Evolutionary conservation across 1,140 invertebrate species (phyloP).

Genomic region (Lethrus apterus): DNA sequence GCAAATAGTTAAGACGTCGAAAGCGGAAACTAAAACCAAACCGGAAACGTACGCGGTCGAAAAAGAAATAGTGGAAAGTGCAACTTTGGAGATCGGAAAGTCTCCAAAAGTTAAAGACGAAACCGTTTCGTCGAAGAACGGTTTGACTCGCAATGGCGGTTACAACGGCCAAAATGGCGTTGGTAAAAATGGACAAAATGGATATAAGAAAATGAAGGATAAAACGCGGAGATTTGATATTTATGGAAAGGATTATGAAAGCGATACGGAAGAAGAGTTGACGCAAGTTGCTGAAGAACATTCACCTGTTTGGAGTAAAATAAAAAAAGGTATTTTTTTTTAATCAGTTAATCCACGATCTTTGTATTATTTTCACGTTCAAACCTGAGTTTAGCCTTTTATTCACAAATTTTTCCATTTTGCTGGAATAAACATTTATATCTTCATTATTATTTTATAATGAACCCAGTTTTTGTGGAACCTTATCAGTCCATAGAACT

Average conservation of each 20-base stretch:
- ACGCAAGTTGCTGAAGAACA: constrained; percentile 27
- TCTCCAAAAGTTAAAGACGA: too few species aligned
- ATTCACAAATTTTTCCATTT: too few species aligned
- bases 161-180: constrained; percentile 20
- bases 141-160: too few species aligned
- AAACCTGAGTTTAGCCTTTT: too few species aligned
- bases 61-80: background rate
- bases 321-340: constrained; percentile 32
- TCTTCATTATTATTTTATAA: too few species aligned
- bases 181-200: constrained; percentile 19
- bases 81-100: too few species aligned
- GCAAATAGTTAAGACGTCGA: background rate
- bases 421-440: background rate
- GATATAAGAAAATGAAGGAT: constrained; percentile 30
- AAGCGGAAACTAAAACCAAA: constrained; percentile 2
- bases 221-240: constrained; percentile 29
- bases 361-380: background rate
- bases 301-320: constrained; percentile 39
- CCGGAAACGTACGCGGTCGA: constrained; percentile 14
- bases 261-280: constrained; percentile 26
- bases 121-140: too few species aligned
- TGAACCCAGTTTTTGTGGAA: too few species aligned
- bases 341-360: background rate
- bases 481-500: too few species aligned
- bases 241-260: constrained; percentile 30